Evolutionary conservation across 1,140 invertebrate species (phyloP).

Genomic region (Drosophila sproati): DNA sequence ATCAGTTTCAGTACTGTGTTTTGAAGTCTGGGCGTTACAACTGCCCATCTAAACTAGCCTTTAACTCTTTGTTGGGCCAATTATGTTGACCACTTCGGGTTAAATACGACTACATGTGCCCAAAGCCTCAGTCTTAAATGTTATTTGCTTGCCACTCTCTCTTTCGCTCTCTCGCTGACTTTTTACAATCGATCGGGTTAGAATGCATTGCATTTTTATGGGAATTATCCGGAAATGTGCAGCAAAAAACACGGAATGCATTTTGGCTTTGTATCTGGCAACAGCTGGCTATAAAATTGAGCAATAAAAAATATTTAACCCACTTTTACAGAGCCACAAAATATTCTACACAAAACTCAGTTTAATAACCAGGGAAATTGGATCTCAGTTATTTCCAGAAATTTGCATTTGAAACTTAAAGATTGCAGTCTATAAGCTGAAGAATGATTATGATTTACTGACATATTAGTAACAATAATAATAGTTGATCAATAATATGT

Average conservation of each 20-base stretch:
- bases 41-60: constrained; percentile 39
- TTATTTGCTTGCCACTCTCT: constrained; percentile 17
- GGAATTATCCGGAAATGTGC: constrained; percentile 24
- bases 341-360: neutral
- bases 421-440: too few species aligned
- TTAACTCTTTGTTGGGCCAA: constrained; percentile 78
- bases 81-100: constrained; percentile 73
- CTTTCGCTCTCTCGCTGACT: constrained; percentile 44
- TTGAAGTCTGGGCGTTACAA: constrained; percentile 48
- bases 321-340: neutral
- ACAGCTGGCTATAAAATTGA: neutral
- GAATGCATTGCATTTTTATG: constrained; percentile 11
- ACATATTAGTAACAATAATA: too few species aligned
- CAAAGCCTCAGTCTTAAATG: neutral
- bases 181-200: constrained; percentile 46
- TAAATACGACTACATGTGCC: constrained; percentile 44
- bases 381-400: neutral
- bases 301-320: constrained; percentile 21
- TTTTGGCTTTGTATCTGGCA: neutral
- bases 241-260: constrained; percentile 14
- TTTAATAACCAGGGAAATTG: neutral
- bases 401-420: too few species aligned
- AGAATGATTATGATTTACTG: too few species aligned
- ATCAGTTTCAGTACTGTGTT: constrained; percentile 18
- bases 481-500: too few species aligned